Conservation (phyloP, 2,888 invertebrate genomes). For the Galerucella calmariensis region DNA sequence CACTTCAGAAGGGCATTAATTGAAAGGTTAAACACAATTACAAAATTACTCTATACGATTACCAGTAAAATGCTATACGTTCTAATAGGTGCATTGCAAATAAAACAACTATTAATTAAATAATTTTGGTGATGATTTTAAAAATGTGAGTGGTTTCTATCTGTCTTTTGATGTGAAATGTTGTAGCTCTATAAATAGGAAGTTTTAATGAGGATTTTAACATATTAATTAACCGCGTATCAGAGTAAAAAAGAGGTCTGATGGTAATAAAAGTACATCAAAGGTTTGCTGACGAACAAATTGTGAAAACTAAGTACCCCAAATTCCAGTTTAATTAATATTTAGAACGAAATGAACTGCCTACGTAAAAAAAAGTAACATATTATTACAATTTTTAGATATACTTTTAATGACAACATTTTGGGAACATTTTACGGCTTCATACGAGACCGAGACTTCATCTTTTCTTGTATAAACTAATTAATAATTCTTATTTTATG, state of each 20-base stretch:
- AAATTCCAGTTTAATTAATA: slow-evolving; percentile 2
- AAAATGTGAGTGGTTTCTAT: no score
- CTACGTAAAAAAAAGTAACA: neutral
- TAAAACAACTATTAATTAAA: no score
- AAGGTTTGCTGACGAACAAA: slow-evolving; percentile 3
- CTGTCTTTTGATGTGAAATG: neutral
- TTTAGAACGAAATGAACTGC: neutral
- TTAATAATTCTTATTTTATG: neutral
- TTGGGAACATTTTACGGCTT: neutral
- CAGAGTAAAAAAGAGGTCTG: neutral
- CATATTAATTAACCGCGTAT: neutral
- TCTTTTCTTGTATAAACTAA: no score
- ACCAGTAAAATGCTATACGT: neutral
- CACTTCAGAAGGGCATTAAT: neutral
- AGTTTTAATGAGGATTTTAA: slow-evolving; percentile 1
- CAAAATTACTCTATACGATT: neutral
- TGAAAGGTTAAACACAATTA: neutral
- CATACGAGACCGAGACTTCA: no score
- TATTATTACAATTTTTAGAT: neutral
- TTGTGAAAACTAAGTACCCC: neutral
- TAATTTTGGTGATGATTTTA: no score
- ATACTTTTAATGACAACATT: neutral
- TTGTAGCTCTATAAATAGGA: neutral
- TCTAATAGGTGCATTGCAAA: neutral
- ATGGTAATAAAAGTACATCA: slow-evolving; percentile 3